Evolutionary conservation across 2,113 vertebrate species (phyloP).

Genomic region (Platanista minor): DNA sequence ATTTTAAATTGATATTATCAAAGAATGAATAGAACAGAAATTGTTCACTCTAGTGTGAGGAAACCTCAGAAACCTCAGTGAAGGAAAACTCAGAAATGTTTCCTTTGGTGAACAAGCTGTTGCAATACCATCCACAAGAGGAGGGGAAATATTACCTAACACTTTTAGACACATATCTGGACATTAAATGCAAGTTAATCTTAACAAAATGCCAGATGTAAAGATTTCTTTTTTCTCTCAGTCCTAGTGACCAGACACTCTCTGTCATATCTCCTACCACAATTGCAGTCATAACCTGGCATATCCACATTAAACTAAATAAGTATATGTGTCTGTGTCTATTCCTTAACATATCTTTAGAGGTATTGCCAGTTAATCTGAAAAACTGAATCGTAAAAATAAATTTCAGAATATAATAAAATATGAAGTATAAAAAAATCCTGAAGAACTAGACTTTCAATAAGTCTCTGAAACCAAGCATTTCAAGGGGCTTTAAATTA

Average conservation of each 20-base stretch:
- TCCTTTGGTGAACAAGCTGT: neutral
- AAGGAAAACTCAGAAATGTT: neutral
- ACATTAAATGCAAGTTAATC: neutral
- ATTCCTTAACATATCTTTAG: neutral
- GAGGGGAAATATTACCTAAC: neutral
- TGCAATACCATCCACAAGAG: neutral
- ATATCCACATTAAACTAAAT: neutral
- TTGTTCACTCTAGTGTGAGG: neutral
- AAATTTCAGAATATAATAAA: constrained; percentile 11
- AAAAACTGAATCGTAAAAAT: constrained; percentile 11
- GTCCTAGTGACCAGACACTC: neutral
- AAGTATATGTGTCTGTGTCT: neutral
- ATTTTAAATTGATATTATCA: neutral
- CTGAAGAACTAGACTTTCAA: constrained; percentile 14
- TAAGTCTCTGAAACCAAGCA: neutral
- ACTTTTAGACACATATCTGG: neutral
- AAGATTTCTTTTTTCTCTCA: neutral
- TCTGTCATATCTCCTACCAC: neutral
- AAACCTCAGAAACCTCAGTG: neutral
- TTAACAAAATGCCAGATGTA: neutral
- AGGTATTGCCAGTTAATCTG: neutral
- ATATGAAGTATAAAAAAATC: neutral
- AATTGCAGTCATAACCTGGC: too few species aligned
- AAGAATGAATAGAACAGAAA: neutral
- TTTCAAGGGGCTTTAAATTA: neutral